A percentile compares a stretch with the other conserved stretches of the same genome.
Evolutionary conservation across 92 coral and sea anemone species (phyloP).

Genomic region (Palythoa grandis): DNA sequence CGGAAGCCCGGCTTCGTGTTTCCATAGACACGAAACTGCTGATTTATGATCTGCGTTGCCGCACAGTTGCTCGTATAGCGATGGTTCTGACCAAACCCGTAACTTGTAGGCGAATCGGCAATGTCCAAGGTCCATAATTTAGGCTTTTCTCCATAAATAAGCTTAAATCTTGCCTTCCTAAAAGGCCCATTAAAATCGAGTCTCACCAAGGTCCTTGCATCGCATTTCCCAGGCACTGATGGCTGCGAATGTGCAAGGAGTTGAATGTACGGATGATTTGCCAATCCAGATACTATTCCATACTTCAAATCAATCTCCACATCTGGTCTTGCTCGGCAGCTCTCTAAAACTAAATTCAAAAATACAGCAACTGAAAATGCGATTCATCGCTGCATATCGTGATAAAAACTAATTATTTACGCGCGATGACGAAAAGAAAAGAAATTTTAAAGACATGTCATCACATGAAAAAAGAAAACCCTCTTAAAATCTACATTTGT

Average conservation of each 20-base stretch:
- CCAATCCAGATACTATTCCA: conserved; percentile 58
- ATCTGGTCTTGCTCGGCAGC: conserved; percentile 54
- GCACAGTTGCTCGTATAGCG: conserved; percentile 89
- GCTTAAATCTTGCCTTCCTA: conserved; percentile 78
- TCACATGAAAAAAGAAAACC: conserved; percentile 5
- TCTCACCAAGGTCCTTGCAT: conserved; percentile 78
- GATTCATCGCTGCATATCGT: neutral
- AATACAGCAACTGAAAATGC: neutral
- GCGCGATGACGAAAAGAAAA: conserved; percentile 6
- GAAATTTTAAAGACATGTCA: conserved; percentile 15
- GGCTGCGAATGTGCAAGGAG: conserved; percentile 53
- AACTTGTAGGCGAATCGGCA: conserved; percentile 78
- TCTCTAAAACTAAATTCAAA: conserved; percentile 60
- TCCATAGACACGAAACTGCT: conserved; percentile 87
- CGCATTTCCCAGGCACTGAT: conserved; percentile 60
- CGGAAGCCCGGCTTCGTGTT: conserved; percentile 76
- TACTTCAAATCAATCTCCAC: conserved; percentile 68
- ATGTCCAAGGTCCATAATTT: conserved; percentile 79
- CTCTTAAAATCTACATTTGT: conserved; percentile 10
- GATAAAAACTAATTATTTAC: conserved; percentile 19
- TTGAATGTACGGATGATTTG: conserved; percentile 50
- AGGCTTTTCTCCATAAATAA: conserved; percentile 82
- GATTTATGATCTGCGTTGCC: conserved; percentile 74
- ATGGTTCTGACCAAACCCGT: conserved; percentile 92
- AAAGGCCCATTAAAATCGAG: conserved; percentile 87